Percentiles rank a stretch among this genome's conserved stretches.
phyloP scores from a whole-genome alignment of 1,140 invertebrate genomes.

The Sitobion miscanthi region DNA sequence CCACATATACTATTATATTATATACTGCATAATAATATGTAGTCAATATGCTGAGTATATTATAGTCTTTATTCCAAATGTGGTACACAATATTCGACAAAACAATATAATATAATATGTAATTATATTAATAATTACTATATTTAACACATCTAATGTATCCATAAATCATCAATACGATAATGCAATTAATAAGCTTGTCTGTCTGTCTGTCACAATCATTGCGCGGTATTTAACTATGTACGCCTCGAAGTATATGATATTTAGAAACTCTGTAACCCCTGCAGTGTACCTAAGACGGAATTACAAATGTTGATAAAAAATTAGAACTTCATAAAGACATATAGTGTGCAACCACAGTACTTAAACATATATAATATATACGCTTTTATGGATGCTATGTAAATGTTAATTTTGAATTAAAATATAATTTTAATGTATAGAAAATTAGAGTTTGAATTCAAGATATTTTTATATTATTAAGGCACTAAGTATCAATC shows the following conservation, averaged over 20 bases:
- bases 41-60: neutral
- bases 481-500: too few relatives aligned
- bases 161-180: neutral
- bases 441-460: neutral
- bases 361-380: neutral
- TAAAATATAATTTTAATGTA: neutral
- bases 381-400: neutral
- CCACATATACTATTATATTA: neutral
- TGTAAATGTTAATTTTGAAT: neutral
- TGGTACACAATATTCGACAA: neutral
- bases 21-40: neutral
- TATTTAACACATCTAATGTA: neutral
- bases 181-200: conserved; percentile 12
- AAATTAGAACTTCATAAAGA: neutral
- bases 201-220: neutral
- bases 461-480: neutral
- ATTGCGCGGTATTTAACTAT: neutral
- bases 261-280: neutral
- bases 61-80: neutral
- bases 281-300: neutral
- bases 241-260: neutral
- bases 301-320: neutral
- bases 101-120: neutral
- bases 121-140: neutral
- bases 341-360: neutral